phyloP scores from a whole-genome alignment of 2,797 vertebrate genomes.

The Tragopan temminckii region DNA sequence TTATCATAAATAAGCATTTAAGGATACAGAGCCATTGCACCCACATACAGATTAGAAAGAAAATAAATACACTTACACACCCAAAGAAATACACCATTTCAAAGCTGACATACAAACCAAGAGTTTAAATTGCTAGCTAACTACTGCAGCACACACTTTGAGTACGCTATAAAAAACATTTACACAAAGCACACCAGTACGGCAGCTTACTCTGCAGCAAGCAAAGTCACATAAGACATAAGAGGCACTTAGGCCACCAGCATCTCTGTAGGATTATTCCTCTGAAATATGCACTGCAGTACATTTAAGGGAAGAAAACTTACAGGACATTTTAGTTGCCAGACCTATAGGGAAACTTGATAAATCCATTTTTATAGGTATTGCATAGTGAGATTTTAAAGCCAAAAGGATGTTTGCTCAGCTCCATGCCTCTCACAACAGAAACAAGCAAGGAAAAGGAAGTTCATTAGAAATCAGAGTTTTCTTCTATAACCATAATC shows the following conservation, averaged over 20 bases:
- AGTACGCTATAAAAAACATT: neutral
- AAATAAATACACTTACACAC: rapidly evolving
- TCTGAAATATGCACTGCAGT: neutral
- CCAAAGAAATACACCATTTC: rapidly evolving
- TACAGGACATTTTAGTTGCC: neutral
- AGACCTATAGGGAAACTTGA: neutral
- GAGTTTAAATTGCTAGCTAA: neutral
- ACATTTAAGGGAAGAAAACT: neutral
- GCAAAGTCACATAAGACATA: too few relatives aligned
- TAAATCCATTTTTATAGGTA: neutral
- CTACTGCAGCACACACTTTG: neutral
- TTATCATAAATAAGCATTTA: neutral
- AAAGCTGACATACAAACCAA: neutral
- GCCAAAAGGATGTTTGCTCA: neutral
- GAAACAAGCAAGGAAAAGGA: neutral
- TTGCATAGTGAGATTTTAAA: neutral
- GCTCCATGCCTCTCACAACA: rapidly evolving
- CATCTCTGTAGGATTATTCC: neutral
- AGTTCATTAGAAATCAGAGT: neutral
- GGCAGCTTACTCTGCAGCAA: neutral
- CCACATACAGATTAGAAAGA: neutral
- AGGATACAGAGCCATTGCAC: neutral
- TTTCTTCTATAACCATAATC: neutral
- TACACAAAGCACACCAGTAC: rapidly evolving
- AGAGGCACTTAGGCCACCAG: too few relatives aligned